These are phyloP conservation scores for Oscheius myriophilus DNA, from an alignment of 2,888 invertebrate genomes.

Conservation along the genomic window DNA sequence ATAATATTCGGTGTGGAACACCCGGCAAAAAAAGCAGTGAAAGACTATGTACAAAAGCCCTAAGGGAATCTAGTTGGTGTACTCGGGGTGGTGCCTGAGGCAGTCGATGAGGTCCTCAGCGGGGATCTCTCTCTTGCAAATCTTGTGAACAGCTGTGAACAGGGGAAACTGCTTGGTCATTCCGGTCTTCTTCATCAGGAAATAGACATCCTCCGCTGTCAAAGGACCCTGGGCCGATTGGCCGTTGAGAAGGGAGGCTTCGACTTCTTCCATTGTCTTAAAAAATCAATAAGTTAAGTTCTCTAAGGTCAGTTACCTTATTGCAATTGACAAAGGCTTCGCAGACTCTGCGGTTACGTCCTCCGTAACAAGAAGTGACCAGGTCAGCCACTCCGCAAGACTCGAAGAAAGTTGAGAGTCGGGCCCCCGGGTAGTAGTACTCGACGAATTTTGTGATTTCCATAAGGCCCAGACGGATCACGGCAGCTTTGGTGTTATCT, in stretches of 20 bases:
- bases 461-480: constrained; percentile 97
- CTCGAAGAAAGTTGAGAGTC: constrained; percentile 93
- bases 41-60: too few relatives aligned
- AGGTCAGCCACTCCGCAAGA: constrained; percentile 98
- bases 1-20: too few relatives aligned
- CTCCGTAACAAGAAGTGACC: constrained; percentile 97
- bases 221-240: constrained; percentile 97
- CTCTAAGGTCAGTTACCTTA: constrained; percentile 76
- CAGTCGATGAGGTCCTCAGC: constrained; percentile 13
- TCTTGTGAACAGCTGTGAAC: constrained; percentile 92
- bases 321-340: constrained; percentile 93
- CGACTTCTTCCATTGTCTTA: constrained; percentile 83
- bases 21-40: too few relatives aligned
- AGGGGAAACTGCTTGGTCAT: constrained; percentile 82
- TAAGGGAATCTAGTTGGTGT: not conserved
- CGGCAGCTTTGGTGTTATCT: constrained; percentile 98
- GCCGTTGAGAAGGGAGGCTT: constrained; percentile 94
- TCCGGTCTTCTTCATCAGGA: constrained; percentile 32
- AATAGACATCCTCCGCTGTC: constrained; percentile 79
- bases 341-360: constrained; percentile 90
- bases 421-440: constrained; percentile 87
- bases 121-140: constrained; percentile 79
- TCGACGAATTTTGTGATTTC: constrained; percentile 87
- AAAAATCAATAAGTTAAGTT: constrained; percentile 31
- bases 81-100: constrained; percentile 15